Evolutionary conservation across 2,113 vertebrate species (phyloP), one percentile per base, ranked within the genome.

Genomic region (Mustela nigripes): DNA sequence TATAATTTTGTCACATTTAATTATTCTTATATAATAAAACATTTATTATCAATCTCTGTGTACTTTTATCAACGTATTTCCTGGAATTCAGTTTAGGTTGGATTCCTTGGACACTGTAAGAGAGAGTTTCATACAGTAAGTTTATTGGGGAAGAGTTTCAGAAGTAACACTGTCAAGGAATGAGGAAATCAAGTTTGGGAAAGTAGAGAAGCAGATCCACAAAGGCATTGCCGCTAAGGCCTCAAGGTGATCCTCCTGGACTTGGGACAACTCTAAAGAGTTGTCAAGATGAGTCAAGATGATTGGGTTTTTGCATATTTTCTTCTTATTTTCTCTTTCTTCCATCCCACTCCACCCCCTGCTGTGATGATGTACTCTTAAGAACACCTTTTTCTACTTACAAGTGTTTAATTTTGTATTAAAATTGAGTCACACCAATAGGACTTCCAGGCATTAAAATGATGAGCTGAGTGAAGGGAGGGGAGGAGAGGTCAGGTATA

Each of bases 381-480:
- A 58, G 69, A 94, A 76, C 31, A 76, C 21, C n/a, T 53, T 91
- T 86, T 93, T 88, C 56, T 94, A 94, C 84, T 90, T 65, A 89
- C 1, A 53, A 33, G 4, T 89, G 84, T 69, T 95, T 84, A 48
- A 36, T 39, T 84, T 87, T 53, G 63, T 69, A 67, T 86, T 85
- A 84, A 93, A 81, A 94, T 60, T 39, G 42, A 53, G 56, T 78
- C 42, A 78, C 74, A 78, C 24, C 11, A 36, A 71, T 33, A 71
- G 9, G 58, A 31, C 50, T 96, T 74, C 22, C 21, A 92, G 73
- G 62, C 36, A 81, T 84, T 81, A 85, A 88, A 96, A 58, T n/a
- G 22, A 69, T 24, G 12, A 58, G 11, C 21, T 76, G 67, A 53
- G 63, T 58, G 26, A 91, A 39, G 81, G 16, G 1, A 4, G 11